Evolutionary conservation across 1,140 invertebrate genomes (phyloP).

Genomic region (Carcinoscorpius rotundicauda): DNA sequence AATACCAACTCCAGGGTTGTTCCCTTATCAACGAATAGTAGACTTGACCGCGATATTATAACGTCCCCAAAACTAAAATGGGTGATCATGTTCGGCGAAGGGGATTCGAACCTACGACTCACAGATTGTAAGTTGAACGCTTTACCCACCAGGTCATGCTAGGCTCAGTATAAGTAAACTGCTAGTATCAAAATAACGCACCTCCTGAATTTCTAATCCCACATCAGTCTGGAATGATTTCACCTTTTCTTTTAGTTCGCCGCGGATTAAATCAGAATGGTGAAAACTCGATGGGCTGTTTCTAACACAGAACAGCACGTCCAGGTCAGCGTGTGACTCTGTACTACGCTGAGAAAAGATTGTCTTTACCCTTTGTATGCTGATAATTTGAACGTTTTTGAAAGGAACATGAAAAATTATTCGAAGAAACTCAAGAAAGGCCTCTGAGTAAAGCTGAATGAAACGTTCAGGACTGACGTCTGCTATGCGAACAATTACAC

Average conservation of each 20-base stretch:
- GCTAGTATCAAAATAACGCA: background rate
- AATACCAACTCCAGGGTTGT: no score
- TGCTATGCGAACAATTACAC: slow-evolving; percentile 57
- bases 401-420: slow-evolving; percentile 35
- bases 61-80: no score
- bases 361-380: slow-evolving; percentile 46
- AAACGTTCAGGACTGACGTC: slow-evolving; percentile 74
- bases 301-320: slow-evolving; percentile 73
- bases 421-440: slow-evolving; percentile 66
- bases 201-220: slow-evolving; percentile 48
- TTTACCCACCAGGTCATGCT: no score
- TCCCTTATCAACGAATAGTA: no score
- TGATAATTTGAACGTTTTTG: slow-evolving; percentile 47
- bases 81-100: no score
- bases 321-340: slow-evolving; percentile 45
- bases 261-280: slow-evolving; percentile 46
- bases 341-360: background rate
- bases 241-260: slow-evolving; percentile 53
- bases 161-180: no score
- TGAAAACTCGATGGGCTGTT: slow-evolving; percentile 42
- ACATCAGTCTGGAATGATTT: slow-evolving; percentile 60
- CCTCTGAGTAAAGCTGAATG: slow-evolving; percentile 64
- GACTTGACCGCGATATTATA: no score
- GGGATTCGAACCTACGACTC: no score
- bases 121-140: no score